Percentiles rank a stretch among this genome's conserved stretches.
Evolutionary conservation across 2,888 invertebrate genomes (phyloP).

Genomic region (Anthophora plumipes): DNA sequence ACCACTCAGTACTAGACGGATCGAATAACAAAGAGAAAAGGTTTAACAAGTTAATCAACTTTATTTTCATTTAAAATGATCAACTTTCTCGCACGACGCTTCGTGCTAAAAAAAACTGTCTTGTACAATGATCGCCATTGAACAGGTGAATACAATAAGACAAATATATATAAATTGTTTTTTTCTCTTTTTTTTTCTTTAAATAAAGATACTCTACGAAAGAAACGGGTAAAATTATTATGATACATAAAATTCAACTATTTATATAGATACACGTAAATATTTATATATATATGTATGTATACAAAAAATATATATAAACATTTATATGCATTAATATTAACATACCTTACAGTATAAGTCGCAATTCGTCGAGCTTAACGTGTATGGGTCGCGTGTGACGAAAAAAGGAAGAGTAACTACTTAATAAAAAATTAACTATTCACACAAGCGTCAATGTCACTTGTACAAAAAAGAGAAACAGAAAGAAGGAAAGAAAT

Average conservation of each 20-base stretch:
- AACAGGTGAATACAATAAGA: conserved; percentile 13
- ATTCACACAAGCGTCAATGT: conserved; percentile 26
- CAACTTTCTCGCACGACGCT: conserved; percentile 23
- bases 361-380: background rate
- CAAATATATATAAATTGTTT: conserved; percentile 31
- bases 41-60: conserved; percentile 58
- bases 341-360: conserved; percentile 40
- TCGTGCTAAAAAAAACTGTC: background rate
- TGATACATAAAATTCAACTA: conserved; percentile 22
- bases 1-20: background rate
- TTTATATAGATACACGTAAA: conserved; percentile 6
- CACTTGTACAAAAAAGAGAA: background rate
- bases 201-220: conserved; percentile 46
- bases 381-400: background rate
- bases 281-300: too few species aligned
- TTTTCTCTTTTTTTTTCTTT: conserved; percentile 9
- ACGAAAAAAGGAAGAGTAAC: conserved; percentile 5
- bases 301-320: too few species aligned
- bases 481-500: conserved; percentile 6
- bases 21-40: conserved; percentile 11
- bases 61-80: conserved; percentile 50
- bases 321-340: conserved; percentile 35
- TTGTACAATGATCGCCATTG: conserved; percentile 29
- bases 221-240: conserved; percentile 21
- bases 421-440: conserved; percentile 9